These are phyloP conservation scores for Peucedramus taeniatus DNA, from an alignment of 2,113 vertebrate species.

Conservation along the genomic window DNA sequence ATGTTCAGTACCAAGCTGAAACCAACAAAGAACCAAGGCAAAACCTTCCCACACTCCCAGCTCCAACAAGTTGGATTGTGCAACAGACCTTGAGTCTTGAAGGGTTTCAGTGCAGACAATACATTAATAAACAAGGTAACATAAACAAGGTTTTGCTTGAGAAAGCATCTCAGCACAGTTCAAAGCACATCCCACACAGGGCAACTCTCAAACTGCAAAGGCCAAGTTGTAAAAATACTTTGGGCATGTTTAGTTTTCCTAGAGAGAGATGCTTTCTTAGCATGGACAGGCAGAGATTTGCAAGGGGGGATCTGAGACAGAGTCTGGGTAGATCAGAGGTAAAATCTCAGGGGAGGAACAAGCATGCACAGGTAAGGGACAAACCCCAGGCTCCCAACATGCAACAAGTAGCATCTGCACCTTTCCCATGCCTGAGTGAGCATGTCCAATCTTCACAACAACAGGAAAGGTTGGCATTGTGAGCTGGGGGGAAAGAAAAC, in stretches of 20 bases:
- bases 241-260: neutral
- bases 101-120: neutral
- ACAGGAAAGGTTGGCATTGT: conserved; percentile 94
- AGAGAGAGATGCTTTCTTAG: neutral
- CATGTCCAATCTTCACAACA: conserved; percentile 98
- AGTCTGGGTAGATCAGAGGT: neutral
- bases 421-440: conserved; percentile 99
- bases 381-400: neutral
- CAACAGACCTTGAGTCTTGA: neutral
- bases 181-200: neutral
- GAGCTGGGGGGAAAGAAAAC: conserved; percentile 78
- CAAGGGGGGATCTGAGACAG: neutral
- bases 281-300: neutral
- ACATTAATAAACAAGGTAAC: neutral
- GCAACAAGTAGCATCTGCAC: conserved; percentile 70
- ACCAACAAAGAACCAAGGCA: conserved; percentile 13
- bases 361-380: neutral
- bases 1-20: neutral
- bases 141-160: neutral
- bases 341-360: neutral
- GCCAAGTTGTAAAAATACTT: rapidly evolving
- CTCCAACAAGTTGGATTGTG: neutral
- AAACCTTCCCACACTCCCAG: neutral
- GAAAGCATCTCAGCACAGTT: neutral
- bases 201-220: neutral